Evolutionary conservation across 2,113 vertebrate species (phyloP).

Genomic region (Martes martes): DNA sequence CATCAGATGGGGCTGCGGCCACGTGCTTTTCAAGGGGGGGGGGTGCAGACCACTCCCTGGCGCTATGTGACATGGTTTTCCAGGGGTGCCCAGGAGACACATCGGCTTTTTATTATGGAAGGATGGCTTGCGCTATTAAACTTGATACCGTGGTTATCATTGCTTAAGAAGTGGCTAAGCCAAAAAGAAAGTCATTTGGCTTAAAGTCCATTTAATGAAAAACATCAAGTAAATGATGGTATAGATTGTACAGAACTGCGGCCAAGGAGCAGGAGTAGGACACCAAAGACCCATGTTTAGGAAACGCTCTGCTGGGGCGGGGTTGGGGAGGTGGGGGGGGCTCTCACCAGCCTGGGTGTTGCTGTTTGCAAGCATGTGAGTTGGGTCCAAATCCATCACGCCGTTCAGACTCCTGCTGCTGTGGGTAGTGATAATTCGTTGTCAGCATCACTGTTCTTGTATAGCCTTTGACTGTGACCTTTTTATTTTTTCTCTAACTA

Average conservation of each 20-base stretch:
- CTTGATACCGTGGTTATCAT: background rate
- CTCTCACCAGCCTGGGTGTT: background rate
- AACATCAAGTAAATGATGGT: background rate
- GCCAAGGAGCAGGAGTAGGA: background rate
- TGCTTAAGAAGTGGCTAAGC: slow-evolving; percentile 23
- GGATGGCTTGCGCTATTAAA: background rate
- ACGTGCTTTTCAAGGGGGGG: background rate
- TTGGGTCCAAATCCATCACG: background rate
- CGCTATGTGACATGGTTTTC: background rate
- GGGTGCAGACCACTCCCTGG: background rate
- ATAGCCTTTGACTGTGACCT: background rate
- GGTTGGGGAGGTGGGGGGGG: fast-evolving
- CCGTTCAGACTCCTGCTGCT: background rate
- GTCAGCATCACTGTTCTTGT: background rate
- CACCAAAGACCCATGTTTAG: background rate
- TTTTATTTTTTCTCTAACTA: background rate
- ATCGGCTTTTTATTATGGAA: background rate
- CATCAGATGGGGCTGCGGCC: background rate
- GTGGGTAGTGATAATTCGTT: background rate
- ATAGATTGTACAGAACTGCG: background rate
- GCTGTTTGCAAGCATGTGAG: background rate
- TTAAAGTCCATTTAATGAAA: slow-evolving; percentile 22
- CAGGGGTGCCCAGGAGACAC: background rate
- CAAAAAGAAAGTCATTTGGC: background rate
- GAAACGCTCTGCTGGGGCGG: background rate